A percentile compares a stretch with the other conserved stretches of the same genome.
These are phyloP conservation scores for Dipodomys spectabilis DNA, from an alignment of 2,113 vertebrate genomes.

Conservation along the genomic window DNA sequence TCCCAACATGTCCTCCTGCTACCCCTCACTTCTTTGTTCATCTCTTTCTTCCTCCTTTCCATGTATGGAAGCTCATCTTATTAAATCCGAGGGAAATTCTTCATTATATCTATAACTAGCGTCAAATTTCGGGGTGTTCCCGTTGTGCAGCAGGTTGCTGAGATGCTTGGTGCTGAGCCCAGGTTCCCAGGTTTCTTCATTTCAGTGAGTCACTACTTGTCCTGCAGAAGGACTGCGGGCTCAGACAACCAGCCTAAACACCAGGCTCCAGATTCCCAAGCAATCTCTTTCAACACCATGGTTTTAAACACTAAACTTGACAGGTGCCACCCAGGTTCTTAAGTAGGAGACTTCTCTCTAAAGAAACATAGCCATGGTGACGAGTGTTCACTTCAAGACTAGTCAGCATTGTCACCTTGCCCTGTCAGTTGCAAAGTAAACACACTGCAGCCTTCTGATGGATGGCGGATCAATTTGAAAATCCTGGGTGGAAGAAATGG, in stretches of 20 bases:
- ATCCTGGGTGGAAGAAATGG: background rate
- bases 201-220: background rate
- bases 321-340: background rate
- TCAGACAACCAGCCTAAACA: background rate
- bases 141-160: background rate
- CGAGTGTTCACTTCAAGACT: background rate
- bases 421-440: background rate
- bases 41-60: background rate
- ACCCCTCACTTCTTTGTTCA: background rate
- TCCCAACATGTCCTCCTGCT: background rate
- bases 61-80: background rate
- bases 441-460: background rate
- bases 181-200: background rate
- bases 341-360: background rate
- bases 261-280: background rate
- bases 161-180: background rate
- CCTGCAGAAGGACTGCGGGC: background rate
- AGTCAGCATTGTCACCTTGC: background rate
- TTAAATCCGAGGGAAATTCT: background rate
- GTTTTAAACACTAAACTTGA: conserved; percentile 3
- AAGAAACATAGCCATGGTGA: background rate
- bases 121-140: background rate
- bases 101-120: background rate
- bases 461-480: background rate
- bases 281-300: background rate